Base-by-base conservation (phyloP, 2,113 vertebrate species). In the Elephantulus edwardii region DNA sequence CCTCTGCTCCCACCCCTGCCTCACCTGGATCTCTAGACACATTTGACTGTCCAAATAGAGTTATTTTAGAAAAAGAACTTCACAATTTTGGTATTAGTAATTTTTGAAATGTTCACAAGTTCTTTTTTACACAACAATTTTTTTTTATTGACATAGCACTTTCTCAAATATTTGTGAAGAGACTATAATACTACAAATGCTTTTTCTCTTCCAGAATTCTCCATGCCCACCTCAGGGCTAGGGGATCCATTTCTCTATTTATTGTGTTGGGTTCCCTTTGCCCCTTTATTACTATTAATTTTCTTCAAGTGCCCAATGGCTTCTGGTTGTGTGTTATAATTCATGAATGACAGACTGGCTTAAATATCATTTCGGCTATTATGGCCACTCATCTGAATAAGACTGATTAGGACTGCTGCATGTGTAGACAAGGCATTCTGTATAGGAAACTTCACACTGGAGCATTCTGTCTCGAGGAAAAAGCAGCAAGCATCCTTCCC, bases 111-210 rank as follows among this genome's bases (percentile, higher is more conserved):
- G 54, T 81, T 58, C 46, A 83, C 22, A n/a, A 52, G 42, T 2
- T 14, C 52, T 83, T 64, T 52, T 54, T n/a, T 3, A 42, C 40
- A 81, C 1, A 40, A 2, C 70, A 30, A 71, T 88, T 79, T 35
- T 91, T 70, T 84, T 75, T 75, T 85, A 71, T 19, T 3, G 16
- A 92, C 88, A 83, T 46, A 60, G 8, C 66, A 71, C 8, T 83
- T 88, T 90, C 44, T 81, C 40, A 71, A 82, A 62, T 54, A 4
- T 82, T 93, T 83, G 7, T 75, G 33, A 92, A 83, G 40, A 88
- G 91, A 83, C 30, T 19, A 72, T 2, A 80, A 71, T 33, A 80
- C 1, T 72, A 16, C 50, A 94, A 58, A 10, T 79, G 70, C 13
- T 79, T 77, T 78, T n/a, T 70, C 71, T 35, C 24, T 6, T 82